Conservation (phyloP, 2,888 invertebrate genomes). For the Urechis unicinctus region DNA sequence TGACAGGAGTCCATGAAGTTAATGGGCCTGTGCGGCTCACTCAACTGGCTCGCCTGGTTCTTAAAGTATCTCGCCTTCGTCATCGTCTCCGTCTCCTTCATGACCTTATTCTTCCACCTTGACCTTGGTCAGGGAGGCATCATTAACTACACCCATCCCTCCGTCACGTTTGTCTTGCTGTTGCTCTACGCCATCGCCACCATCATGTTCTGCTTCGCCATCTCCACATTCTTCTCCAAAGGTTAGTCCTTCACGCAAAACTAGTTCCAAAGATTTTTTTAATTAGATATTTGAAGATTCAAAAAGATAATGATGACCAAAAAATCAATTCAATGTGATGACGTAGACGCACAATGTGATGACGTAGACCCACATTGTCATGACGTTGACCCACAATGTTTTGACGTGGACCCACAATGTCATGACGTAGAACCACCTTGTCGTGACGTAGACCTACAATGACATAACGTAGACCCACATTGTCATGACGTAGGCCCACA, state of each 20-base stretch:
- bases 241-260: slow-evolving; percentile 55
- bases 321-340: no score
- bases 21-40: slow-evolving; percentile 74
- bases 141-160: slow-evolving; percentile 62
- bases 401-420: no score
- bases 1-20: slow-evolving; percentile 79
- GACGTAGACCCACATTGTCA: no score
- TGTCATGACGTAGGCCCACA: no score
- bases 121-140: slow-evolving; percentile 52
- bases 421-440: no score
- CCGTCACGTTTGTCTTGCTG: slow-evolving; percentile 64
- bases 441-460: no score
- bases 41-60: slow-evolving; percentile 81
- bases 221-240: slow-evolving; percentile 71
- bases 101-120: slow-evolving; percentile 41
- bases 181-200: slow-evolving; percentile 64
- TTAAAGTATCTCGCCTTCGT: slow-evolving; percentile 66
- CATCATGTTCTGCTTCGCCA: slow-evolving; percentile 70
- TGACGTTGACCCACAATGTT: no score
- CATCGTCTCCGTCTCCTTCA: slow-evolving; percentile 55
- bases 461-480: no score
- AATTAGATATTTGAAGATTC: no score
- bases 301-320: no score
- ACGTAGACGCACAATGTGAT: no score
- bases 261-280: no score